Conservation (phyloP, 1,140 invertebrate species). For the Sminthurides bifidus region DNA sequence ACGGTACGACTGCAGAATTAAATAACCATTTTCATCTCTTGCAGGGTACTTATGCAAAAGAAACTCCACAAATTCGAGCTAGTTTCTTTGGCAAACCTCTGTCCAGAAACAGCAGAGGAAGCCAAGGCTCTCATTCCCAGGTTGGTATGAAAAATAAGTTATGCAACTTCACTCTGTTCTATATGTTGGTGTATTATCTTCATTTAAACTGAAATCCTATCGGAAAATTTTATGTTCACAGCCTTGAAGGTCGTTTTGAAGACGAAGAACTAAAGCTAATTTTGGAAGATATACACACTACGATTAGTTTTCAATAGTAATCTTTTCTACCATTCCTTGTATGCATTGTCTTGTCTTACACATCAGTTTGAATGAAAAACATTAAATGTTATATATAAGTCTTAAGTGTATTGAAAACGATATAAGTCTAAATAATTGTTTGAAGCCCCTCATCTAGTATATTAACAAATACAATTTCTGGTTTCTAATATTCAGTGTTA, state of each 20-base stretch:
- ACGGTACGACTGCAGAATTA: not conserved
- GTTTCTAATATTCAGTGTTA: too few relatives aligned
- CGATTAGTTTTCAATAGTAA: conserved; percentile 90
- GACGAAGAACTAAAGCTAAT: conserved; percentile 90
- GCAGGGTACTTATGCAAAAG: conserved; percentile 80
- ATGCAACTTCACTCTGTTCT: not conserved
- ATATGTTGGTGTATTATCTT: conserved; percentile 11
- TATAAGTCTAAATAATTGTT: too few relatives aligned
- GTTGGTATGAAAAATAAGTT: conserved; percentile 29
- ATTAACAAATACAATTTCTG: too few relatives aligned
- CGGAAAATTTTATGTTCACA: conserved; percentile 36
- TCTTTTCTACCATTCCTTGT: not conserved
- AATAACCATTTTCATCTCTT: conserved; percentile 35
- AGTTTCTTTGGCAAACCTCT: conserved; percentile 91
- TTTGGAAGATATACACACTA: conserved; percentile 94
- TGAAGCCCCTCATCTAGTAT: too few relatives aligned
- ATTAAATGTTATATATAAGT: too few relatives aligned
- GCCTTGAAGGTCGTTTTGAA: conserved; percentile 84
- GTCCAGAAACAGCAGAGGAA: conserved; percentile 95
- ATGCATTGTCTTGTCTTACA: too few relatives aligned
- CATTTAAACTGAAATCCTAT: not conserved
- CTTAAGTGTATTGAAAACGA: too few relatives aligned
- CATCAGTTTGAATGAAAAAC: too few relatives aligned
- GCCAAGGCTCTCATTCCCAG: conserved; percentile 93
- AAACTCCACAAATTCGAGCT: conserved; percentile 98